These are phyloP conservation scores for Vulpes ferrilata DNA, from an alignment of 2,113 vertebrate species.

Conservation along the genomic window DNA sequence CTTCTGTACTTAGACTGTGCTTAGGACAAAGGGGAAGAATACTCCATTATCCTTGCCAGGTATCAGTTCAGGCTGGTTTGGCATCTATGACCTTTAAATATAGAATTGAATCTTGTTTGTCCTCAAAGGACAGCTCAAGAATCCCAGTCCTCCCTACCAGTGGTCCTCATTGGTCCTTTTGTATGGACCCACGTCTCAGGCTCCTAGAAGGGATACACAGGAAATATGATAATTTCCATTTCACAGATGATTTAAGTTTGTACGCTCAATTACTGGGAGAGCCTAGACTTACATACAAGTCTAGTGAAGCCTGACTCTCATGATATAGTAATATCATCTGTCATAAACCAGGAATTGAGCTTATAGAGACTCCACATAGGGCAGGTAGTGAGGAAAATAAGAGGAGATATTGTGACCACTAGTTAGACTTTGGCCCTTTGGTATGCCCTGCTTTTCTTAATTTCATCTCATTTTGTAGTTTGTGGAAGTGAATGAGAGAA, in stretches of 20 bases:
- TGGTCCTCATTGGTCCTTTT: no score
- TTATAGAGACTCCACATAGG: background rate
- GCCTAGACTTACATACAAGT: background rate
- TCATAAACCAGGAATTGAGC: background rate
- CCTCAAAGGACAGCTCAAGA: background rate
- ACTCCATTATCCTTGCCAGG: background rate
- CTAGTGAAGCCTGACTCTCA: background rate
- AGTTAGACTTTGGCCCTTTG: background rate
- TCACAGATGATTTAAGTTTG: background rate
- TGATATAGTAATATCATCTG: no score
- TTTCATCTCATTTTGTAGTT: background rate
- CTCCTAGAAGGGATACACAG: background rate
- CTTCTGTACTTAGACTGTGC: slow-evolving; percentile 53
- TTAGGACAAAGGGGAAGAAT: background rate
- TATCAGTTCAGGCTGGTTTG: background rate
- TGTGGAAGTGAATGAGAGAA: background rate
- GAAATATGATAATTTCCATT: background rate
- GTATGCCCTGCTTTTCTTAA: background rate
- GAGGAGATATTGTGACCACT: background rate
- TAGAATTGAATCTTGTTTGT: background rate
- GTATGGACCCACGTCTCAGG: background rate
- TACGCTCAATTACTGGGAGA: background rate
- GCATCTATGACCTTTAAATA: background rate
- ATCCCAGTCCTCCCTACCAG: background rate
- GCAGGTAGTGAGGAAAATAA: background rate